These are phyloP conservation scores for Catostylus mosaicus DNA, from an alignment of 30 jellyfish, hydroid and myxozoan genomes.

Conservation along the genomic window DNA sequence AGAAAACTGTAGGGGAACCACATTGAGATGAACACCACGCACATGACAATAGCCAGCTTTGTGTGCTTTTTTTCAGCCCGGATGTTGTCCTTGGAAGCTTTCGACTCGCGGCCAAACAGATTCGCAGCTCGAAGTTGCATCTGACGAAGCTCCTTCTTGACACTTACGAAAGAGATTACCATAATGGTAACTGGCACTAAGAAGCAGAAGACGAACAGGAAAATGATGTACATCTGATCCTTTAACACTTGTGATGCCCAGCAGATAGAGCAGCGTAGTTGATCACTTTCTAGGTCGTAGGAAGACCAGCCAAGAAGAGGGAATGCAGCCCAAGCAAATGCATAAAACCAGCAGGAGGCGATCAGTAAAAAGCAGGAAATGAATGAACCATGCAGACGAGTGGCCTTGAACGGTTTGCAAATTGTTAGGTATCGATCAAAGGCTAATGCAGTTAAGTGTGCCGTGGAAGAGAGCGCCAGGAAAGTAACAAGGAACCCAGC, in stretches of 20 bases:
- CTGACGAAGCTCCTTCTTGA: slow-evolving; percentile 22
- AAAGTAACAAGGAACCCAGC: slow-evolving; percentile 68
- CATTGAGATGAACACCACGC: slow-evolving; percentile 45
- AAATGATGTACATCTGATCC: slow-evolving; percentile 43
- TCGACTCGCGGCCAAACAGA: slow-evolving; percentile 53
- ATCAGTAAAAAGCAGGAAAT: neutral
- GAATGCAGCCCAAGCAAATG: slow-evolving; percentile 63
- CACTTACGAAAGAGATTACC: slow-evolving; percentile 41
- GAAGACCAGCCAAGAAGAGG: slow-evolving; percentile 75
- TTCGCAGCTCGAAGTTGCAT: slow-evolving; percentile 58
- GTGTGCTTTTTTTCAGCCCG: slow-evolving; percentile 66
- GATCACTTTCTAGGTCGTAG: slow-evolving; percentile 58
- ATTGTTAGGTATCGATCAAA: slow-evolving; percentile 63
- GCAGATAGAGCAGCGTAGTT: slow-evolving; percentile 69
- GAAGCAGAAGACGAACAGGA: slow-evolving; percentile 51
- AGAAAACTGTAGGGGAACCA: slow-evolving; percentile 75
- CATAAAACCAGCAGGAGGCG: slow-evolving; percentile 55
- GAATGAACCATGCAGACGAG: slow-evolving; percentile 26
- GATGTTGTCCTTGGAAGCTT: slow-evolving; percentile 39
- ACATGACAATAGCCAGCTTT: slow-evolving; percentile 53
- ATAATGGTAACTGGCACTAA: slow-evolving; percentile 56
- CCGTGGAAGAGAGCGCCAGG: slow-evolving; percentile 63
- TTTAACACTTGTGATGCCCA: slow-evolving; percentile 48
- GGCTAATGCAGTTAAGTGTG: slow-evolving; percentile 61
- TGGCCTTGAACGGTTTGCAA: slow-evolving; percentile 72